A percentile compares a stretch with the other conserved stretches of the same genome.
Conservation (phyloP, 2,888 invertebrate genomes). For the Melitaea athalia region DNA sequence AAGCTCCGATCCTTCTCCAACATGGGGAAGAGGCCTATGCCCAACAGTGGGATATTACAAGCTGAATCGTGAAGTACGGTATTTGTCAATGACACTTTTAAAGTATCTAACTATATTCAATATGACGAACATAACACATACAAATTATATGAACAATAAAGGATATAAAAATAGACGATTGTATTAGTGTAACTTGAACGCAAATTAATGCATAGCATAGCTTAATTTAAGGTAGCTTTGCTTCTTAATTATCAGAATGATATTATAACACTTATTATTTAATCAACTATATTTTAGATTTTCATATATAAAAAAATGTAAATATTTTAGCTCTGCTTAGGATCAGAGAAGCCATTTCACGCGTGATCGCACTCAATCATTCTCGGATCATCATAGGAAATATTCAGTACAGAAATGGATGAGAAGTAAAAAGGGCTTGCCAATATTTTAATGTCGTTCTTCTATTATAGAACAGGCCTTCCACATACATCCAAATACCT, state of each 20-base stretch:
- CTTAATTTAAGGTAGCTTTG: no score
- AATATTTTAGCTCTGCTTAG: constrained; percentile 48
- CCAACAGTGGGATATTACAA: no score
- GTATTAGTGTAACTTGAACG: constrained; percentile 12
- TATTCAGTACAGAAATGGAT: constrained; percentile 28
- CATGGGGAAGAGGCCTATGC: no score
- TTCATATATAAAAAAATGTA: constrained; percentile 20
- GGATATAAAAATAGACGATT: not conserved
- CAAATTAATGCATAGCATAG: constrained; percentile 2
- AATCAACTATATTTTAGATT: no score
- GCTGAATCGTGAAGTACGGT: no score
- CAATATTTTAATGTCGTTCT: constrained; percentile 28
- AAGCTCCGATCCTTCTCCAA: no score
- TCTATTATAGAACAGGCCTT: constrained; percentile 7
- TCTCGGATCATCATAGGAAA: constrained; percentile 54
- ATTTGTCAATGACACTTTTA: no score
- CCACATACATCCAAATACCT: constrained; percentile 5
- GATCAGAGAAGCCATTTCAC: constrained; percentile 68
- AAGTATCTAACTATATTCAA: no score
- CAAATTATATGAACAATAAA: no score
- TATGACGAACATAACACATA: no score
- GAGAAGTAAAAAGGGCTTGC: constrained; percentile 24
- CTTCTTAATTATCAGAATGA: no score
- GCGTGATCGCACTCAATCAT: constrained; percentile 68
- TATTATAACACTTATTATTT: no score